Base-by-base conservation (phyloP, 2,797 vertebrate species). In the Phataginus tricuspis region DNA sequence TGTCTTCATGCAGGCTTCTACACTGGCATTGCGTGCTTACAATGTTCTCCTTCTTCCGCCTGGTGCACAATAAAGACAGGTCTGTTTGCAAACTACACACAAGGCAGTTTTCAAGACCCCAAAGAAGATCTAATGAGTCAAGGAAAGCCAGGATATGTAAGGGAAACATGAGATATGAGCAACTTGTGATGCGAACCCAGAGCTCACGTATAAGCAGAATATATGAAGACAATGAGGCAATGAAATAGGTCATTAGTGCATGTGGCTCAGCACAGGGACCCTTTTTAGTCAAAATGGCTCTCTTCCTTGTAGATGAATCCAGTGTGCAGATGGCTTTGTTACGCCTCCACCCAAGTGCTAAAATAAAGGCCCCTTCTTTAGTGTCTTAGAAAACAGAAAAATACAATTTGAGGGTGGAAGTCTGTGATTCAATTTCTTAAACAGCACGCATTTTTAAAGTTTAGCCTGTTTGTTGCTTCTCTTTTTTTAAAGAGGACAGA, bases 351-450 rank as follows among this genome's bases (percentile, higher is more conserved):
- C 92, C 78, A 55, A 82, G 83, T 9, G 79, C 96, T 96, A 96
- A 97, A 97, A 97, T 97, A 96, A 97, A 97, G 92, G 91, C 86
- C 96, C 80, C 77, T 93, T 95, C 92, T 96, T 96, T 84, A 92
- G 96, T 51, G 93, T 95, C 92, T 97, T 82, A 90, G 91, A 90
- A 98, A 97, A 86, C 93, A 77, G 68, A 79, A 82, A 75, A 95
- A 92, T 74, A 92, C 96, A 97, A 96, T 97, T 96, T 96, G 63
- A 96, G 96, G 94, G 92, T 95, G n/a, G 63, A 96, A 91, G 86
- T 87, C 72, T 94, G 69, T 92, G 97, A 96, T 95, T 96, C 82
- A 83, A n/a, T 95, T 94, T 90, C 90, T 97, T 94, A 90, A 90
- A 93, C 84, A 95, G 96, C 95, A 88, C 88, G 84, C 71, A 95